Evolutionary conservation across 2,113 vertebrate genomes (phyloP).

Genomic region (Silurus meridionalis): DNA sequence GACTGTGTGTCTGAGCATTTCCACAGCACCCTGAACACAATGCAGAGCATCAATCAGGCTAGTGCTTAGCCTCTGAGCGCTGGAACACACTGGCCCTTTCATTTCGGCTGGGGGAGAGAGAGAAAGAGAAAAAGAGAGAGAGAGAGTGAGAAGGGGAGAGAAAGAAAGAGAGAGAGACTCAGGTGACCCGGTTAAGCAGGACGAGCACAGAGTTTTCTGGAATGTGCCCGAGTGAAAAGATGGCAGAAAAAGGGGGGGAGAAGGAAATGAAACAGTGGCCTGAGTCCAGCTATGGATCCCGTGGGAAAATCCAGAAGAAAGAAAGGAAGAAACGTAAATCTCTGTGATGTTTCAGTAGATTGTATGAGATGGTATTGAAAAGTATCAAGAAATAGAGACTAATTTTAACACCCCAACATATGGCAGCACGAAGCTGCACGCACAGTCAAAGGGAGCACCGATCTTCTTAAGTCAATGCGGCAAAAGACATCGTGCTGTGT

Average conservation of each 20-base stretch:
- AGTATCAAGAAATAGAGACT: too few species aligned
- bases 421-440: too few species aligned
- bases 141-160: background rate
- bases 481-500: too few species aligned
- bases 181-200: slow-evolving; percentile 53
- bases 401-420: too few species aligned
- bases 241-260: background rate
- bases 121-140: background rate
- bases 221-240: slow-evolving; percentile 54
- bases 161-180: slow-evolving; percentile 7
- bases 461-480: too few species aligned
- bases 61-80: slow-evolving; percentile 15
- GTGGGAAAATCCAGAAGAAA: background rate
- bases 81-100: slow-evolving; percentile 47
- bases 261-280: background rate
- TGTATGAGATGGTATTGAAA: too few species aligned
- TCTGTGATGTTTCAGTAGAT: background rate
- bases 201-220: slow-evolving; percentile 48
- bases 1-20: slow-evolving; percentile 30
- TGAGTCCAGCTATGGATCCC: slow-evolving; percentile 28
- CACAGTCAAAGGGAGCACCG: too few species aligned
- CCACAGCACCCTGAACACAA: slow-evolving; percentile 42
- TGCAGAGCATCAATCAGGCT: slow-evolving; percentile 49
- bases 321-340: background rate
- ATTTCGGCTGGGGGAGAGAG: slow-evolving; percentile 12